Evolutionary conservation across 2,113 vertebrate species (phyloP).

Genomic region (Mionectes macconnelli): DNA sequence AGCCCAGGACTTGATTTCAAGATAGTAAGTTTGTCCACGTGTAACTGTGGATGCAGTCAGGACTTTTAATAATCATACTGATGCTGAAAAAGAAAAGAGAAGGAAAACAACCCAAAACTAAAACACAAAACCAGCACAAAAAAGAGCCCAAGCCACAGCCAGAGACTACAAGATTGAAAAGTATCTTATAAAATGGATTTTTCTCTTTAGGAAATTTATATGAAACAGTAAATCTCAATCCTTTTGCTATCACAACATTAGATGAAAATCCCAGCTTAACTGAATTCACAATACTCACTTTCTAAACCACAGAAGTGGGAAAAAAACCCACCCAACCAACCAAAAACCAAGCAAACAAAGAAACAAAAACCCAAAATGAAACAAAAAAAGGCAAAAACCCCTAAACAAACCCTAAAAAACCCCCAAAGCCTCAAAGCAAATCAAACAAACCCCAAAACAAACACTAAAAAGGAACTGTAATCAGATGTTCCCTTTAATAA

Average conservation of each 20-base stretch:
- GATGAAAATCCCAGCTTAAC: neutral
- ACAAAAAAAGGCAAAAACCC: neutral
- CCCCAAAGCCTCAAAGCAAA: neutral
- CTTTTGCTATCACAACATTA: neutral
- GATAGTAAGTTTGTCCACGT: neutral
- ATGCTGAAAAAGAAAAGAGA: neutral
- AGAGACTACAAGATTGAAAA: neutral
- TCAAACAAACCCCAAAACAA: neutral
- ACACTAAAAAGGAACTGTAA: neutral
- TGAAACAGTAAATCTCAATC: neutral
- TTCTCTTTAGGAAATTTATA: neutral
- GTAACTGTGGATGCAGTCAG: neutral
- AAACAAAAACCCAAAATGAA: no score
- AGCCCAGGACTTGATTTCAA: neutral
- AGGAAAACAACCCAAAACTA: fast-evolving
- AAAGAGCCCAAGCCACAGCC: neutral
- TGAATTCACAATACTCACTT: neutral
- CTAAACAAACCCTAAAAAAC: neutral
- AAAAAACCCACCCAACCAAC: neutral
- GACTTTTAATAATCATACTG: neutral
- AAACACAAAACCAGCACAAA: neutral
- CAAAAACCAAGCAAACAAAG: neutral
- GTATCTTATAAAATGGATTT: neutral
- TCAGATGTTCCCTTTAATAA: neutral
- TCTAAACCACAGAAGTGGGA: neutral